phyloP scores from a whole-genome alignment of 2,888 invertebrate genomes.

The Drosophila lacicola region DNA sequence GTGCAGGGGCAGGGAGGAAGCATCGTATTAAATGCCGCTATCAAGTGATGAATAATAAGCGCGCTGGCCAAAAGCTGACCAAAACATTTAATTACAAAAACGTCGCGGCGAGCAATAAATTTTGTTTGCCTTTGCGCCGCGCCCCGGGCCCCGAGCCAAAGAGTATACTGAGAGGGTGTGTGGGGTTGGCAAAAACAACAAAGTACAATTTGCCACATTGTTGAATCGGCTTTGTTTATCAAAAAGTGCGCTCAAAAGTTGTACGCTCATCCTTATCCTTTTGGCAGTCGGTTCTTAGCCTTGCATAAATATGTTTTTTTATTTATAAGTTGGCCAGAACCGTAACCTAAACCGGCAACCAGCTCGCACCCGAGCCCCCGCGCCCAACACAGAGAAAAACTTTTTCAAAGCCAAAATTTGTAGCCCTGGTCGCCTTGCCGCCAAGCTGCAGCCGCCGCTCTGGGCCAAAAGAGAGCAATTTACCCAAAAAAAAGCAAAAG shows the following conservation, averaged over 20 bases:
- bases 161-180: not conserved
- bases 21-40: conserved; percentile 53
- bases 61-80: conserved; percentile 51
- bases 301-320: conserved; percentile 77
- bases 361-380: not conserved
- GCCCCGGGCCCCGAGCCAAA: conserved; percentile 42
- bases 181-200: conserved; percentile 26
- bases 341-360: conserved; percentile 15
- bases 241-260: conserved; percentile 64
- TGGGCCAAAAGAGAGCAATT: conserved; percentile 39
- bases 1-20: not conserved
- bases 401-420: conserved; percentile 77
- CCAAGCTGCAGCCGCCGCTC: conserved; percentile 32
- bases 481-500: conserved; percentile 11
- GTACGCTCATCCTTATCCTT: conserved; percentile 74
- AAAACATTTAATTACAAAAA: conserved; percentile 79
- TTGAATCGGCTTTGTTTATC: conserved; percentile 53
- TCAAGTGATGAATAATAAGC: conserved; percentile 75
- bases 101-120: conserved; percentile 77
- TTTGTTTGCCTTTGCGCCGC: conserved; percentile 53
- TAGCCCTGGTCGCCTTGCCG: conserved; percentile 49
- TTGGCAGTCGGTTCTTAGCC: conserved; percentile 52
- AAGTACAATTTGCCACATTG: conserved; percentile 58
- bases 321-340: conserved; percentile 63
- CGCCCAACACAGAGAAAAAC: conserved; percentile 32